These are phyloP conservation scores for Oreochromis tanganicae DNA, from an alignment of 2,113 vertebrate species.

Conservation along the genomic window DNA sequence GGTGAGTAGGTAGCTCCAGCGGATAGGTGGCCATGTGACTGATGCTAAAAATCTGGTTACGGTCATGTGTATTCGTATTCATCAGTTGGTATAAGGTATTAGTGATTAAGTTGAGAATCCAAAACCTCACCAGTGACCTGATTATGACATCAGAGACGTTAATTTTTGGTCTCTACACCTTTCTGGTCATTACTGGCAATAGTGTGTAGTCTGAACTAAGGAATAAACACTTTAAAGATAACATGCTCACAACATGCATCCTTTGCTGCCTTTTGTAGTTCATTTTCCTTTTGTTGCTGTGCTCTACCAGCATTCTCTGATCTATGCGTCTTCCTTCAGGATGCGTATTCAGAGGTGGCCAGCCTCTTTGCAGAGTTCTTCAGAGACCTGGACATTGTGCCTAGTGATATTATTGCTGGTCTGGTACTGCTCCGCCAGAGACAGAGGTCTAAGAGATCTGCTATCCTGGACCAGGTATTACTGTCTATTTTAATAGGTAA, in stretches of 20 bases:
- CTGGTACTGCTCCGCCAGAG: constrained; percentile 91
- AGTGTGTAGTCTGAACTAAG: background rate
- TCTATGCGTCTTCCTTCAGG: constrained; percentile 68
- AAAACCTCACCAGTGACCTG: background rate
- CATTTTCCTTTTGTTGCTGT: background rate
- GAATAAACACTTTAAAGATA: background rate
- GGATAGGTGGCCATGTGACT: background rate
- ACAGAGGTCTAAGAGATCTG: constrained; percentile 87
- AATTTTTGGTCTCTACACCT: background rate
- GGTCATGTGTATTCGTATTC: background rate
- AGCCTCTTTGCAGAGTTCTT: constrained; percentile 98
- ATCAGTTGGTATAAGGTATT: background rate
- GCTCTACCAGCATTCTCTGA: background rate
- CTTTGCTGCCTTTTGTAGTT: background rate
- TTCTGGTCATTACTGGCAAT: background rate
- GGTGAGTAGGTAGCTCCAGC: background rate
- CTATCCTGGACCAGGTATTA: constrained; percentile 78
- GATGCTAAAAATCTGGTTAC: background rate
- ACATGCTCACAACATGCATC: background rate
- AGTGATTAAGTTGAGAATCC: background rate
- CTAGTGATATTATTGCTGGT: constrained; percentile 96
- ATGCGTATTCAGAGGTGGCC: constrained; percentile 98
- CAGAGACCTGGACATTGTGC: constrained; percentile 96
- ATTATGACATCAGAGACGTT: background rate
- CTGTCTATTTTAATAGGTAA: background rate